These are phyloP conservation scores for Thereva unica DNA, from an alignment of 2,888 invertebrate species.

Conservation along the genomic window DNA sequence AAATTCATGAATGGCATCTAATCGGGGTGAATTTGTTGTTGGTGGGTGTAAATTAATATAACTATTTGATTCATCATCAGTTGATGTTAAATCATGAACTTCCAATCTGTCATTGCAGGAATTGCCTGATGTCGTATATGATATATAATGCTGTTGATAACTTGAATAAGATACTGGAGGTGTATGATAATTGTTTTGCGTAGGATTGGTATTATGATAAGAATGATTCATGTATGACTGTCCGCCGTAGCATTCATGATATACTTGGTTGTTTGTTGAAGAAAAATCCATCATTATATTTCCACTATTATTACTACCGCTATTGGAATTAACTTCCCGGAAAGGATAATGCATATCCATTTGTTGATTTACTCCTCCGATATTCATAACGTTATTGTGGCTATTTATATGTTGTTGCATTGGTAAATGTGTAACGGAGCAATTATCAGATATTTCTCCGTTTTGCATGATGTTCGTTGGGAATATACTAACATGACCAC, in stretches of 20 bases:
- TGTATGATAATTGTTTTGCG: conserved; percentile 11
- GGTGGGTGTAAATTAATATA: conserved; percentile 53
- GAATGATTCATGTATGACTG: conserved; percentile 35
- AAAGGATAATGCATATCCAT: conserved; percentile 44
- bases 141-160: conserved; percentile 38
- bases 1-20: conserved; percentile 56
- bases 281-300: conserved; percentile 32
- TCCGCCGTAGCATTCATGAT: conserved; percentile 32
- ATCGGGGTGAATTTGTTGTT: conserved; percentile 51
- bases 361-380: conserved; percentile 31
- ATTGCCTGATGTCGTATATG: conserved; percentile 15
- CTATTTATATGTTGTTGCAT: conserved; percentile 19
- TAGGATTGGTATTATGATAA: conserved; percentile 19
- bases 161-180: conserved; percentile 21
- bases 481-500: conserved; percentile 2
- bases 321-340: conserved; percentile 39
- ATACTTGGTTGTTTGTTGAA: conserved; percentile 26
- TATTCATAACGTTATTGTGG: conserved; percentile 9
- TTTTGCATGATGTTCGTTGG: conserved; percentile 9
- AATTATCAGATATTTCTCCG: conserved; percentile 13
- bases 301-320: conserved; percentile 4
- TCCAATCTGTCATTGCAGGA: conserved; percentile 10
- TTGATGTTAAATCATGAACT: conserved; percentile 23
- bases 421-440: conserved; percentile 21
- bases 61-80: conserved; percentile 39